Conservation (phyloP, 1,140 invertebrate species). For the Patella vulgata region DNA sequence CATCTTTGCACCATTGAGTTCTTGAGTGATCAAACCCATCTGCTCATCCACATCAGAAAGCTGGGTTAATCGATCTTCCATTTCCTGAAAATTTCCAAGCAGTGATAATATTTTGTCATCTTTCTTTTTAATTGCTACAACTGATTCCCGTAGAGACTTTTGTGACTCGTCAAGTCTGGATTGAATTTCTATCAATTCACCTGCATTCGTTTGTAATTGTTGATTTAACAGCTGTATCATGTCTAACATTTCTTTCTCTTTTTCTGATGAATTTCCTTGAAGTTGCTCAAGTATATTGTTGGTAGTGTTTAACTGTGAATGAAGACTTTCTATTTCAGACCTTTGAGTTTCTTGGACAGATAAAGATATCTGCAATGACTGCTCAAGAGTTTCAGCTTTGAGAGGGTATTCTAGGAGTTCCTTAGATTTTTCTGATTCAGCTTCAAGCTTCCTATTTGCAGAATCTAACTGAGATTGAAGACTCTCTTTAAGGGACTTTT, state of each 20-base stretch:
- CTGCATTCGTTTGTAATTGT: constrained; percentile 14
- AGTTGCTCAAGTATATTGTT: neutral
- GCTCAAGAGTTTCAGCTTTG: too few species aligned
- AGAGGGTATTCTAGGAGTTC: too few species aligned
- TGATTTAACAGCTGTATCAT: constrained; percentile 10
- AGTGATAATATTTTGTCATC: constrained; percentile 52
- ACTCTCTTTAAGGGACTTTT: neutral
- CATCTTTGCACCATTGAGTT: constrained; percentile 28
- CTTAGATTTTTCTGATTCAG: neutral
- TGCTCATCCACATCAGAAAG: constrained; percentile 28
- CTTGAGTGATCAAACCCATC: constrained; percentile 9
- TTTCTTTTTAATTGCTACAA: constrained; percentile 37
- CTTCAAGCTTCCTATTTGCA: too few species aligned
- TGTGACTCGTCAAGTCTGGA: constrained; percentile 6
- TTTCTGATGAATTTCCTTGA: constrained; percentile 3
- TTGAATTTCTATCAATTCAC: constrained; percentile 20
- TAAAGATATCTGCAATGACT: constrained; percentile 3
- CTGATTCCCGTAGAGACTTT: constrained; percentile 10
- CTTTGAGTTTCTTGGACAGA: constrained; percentile 4
- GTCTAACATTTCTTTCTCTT: neutral
- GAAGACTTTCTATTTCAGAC: neutral
- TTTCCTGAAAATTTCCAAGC: constrained; percentile 56
- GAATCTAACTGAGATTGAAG: too few species aligned
- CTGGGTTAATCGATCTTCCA: constrained; percentile 51
- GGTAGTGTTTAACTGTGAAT: neutral